phyloP scores from a whole-genome alignment of 2,113 vertebrate genomes.

The Pseudolaguvia tuberculata region DNA sequence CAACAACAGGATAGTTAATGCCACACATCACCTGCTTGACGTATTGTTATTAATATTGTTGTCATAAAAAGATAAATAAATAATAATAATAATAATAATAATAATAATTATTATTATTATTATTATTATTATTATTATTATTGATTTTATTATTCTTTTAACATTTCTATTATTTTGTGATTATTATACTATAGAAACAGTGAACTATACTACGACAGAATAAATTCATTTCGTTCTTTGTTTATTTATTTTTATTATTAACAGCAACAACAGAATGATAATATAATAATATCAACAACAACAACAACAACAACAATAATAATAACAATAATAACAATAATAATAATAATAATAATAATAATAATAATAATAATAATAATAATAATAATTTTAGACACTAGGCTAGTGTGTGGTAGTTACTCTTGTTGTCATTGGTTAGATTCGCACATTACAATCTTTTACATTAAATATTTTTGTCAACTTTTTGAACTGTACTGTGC shows the following conservation, averaged over 20 bases:
- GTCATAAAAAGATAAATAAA: neutral
- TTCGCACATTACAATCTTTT: neutral
- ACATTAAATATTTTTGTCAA: neutral
- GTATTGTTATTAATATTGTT: slow-evolving; percentile 3
- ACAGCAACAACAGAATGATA: neutral
- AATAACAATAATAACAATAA: neutral
- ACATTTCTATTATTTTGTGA: neutral
- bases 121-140: neutral
- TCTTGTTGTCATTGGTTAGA: neutral
- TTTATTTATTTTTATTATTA: neutral
- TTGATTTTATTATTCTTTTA: neutral
- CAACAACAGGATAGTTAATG: neutral
- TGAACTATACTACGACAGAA: neutral
- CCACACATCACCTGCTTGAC: neutral
- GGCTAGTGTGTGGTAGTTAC: too few relatives aligned
- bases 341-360: neutral
- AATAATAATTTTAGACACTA: neutral
- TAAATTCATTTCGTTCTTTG: neutral
- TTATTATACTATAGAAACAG: neutral
- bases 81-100: too few relatives aligned
- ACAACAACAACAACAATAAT: neutral
- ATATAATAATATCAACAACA: neutral
- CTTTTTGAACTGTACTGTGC: neutral
- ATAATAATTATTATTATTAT: neutral
- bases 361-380: too few relatives aligned